These are phyloP conservation scores for Huso huso DNA, from an alignment of 2,797 vertebrate genomes.

Conservation along the genomic window DNA sequence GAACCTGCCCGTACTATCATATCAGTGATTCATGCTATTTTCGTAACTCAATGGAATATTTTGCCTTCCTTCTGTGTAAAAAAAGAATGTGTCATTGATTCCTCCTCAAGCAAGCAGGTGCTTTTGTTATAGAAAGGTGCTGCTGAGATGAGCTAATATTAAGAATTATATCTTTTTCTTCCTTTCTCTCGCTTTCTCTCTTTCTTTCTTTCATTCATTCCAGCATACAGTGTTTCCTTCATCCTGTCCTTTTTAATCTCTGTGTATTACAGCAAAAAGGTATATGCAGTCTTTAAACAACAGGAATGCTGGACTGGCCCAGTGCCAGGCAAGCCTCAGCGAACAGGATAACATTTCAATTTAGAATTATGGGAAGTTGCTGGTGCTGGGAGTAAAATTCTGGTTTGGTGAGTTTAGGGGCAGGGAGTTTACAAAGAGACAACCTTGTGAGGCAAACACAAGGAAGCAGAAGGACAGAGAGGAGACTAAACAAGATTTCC, in stretches of 20 bases:
- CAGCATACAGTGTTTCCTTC: background rate
- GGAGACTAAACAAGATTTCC: slow-evolving; percentile 35
- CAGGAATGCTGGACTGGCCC: slow-evolving; percentile 61
- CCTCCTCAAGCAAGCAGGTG: too few relatives aligned
- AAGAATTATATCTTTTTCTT: background rate
- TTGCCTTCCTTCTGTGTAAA: too few relatives aligned
- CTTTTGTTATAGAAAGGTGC: too few relatives aligned
- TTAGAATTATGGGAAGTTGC: slow-evolving; percentile 68
- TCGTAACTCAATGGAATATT: too few relatives aligned
- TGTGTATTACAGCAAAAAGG: slow-evolving; percentile 34
- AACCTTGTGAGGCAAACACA: slow-evolving; percentile 18
- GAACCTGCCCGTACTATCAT: too few relatives aligned
- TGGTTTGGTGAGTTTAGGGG: slow-evolving; percentile 96
- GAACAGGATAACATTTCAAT: slow-evolving; percentile 52
- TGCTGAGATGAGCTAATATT: background rate
- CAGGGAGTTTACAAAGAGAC: slow-evolving; percentile 65
- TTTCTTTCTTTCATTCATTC: background rate
- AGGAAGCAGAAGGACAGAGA: slow-evolving; percentile 38
- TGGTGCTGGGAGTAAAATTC: slow-evolving; percentile 74
- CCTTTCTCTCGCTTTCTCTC: background rate
- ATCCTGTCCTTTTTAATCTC: background rate
- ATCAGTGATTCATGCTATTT: too few relatives aligned
- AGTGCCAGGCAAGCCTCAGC: slow-evolving; percentile 49
- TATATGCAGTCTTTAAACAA: slow-evolving; percentile 49
- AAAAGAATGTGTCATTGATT: too few relatives aligned